These are phyloP conservation scores for Eriocheir sinensis DNA, from an alignment of 1,140 invertebrate genomes.

Conservation along the genomic window DNA sequence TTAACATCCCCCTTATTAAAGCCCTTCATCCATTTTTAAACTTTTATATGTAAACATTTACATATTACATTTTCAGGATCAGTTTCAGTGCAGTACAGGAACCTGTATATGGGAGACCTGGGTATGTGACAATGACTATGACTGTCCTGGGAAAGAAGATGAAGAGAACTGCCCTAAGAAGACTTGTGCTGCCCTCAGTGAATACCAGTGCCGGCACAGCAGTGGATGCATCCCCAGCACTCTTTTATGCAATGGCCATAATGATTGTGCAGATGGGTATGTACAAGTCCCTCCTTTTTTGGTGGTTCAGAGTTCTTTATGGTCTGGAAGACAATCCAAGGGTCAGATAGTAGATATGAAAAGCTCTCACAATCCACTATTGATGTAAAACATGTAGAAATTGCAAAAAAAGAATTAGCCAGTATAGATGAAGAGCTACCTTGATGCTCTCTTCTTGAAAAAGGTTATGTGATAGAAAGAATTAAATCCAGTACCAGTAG, in stretches of 20 bases:
- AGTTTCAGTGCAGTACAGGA: constrained; percentile 84
- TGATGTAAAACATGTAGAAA: too few species aligned
- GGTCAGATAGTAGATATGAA: too few species aligned
- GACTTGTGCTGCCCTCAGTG: constrained; percentile 84
- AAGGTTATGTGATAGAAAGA: not conserved
- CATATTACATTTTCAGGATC: constrained; percentile 73
- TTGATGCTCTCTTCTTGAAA: not conserved
- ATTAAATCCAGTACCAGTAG: too few species aligned
- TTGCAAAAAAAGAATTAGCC: too few species aligned
- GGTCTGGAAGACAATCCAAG: too few species aligned
- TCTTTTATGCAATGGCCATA: constrained; percentile 87
- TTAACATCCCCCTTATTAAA: too few species aligned
- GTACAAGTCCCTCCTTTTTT: too few species aligned
- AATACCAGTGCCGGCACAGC: constrained; percentile 88
- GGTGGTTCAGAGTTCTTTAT: too few species aligned
- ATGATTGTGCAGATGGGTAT: constrained; percentile 88
- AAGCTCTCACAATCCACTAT: too few species aligned
- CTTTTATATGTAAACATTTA: too few species aligned
- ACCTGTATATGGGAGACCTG: constrained; percentile 89
- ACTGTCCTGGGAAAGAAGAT: constrained; percentile 90
- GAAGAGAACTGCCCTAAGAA: constrained; percentile 86
- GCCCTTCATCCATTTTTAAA: too few species aligned
- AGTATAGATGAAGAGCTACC: constrained; percentile 1
- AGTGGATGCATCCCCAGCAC: constrained; percentile 87
- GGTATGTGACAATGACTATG: constrained; percentile 89